A percentile compares a stretch with the other conserved stretches of the same genome.
Conservation (phyloP, 2,888 invertebrate species). For the Eupithecia subfuscata region DNA sequence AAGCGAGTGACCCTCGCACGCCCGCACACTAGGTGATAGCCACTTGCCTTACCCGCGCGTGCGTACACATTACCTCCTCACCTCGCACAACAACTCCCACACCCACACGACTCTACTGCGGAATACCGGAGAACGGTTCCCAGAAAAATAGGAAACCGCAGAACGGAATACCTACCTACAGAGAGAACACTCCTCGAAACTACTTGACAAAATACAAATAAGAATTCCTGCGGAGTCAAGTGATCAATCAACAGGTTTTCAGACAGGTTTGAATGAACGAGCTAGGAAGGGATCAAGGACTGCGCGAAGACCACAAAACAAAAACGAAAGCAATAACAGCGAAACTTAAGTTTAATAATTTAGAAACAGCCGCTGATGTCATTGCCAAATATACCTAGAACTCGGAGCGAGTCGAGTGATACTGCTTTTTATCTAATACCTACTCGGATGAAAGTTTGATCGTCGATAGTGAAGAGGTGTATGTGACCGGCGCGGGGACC, state of each 20-base stretch:
- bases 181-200: neutral
- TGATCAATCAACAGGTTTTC: constrained; percentile 27
- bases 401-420: constrained; percentile 61
- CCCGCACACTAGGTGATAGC: constrained; percentile 70
- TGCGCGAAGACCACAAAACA: constrained; percentile 35
- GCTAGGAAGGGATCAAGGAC: constrained; percentile 23
- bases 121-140: too few relatives aligned
- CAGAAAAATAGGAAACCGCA: too few relatives aligned
- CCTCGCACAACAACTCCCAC: constrained; percentile 41
- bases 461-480: constrained; percentile 44
- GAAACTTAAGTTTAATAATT: constrained; percentile 60
- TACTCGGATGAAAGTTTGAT: constrained; percentile 55
- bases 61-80: neutral
- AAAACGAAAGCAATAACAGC: constrained; percentile 57
- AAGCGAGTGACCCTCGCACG: constrained; percentile 75
- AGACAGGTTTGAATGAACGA: constrained; percentile 26
- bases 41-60: constrained; percentile 49
- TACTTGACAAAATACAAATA: constrained; percentile 5
- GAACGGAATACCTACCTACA: too few relatives aligned
- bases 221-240: neutral
- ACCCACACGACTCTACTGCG: too few relatives aligned
- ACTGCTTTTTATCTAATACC: constrained; percentile 66
- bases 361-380: constrained; percentile 72
- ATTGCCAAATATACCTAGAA: constrained; percentile 73
- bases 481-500: constrained; percentile 47